Evolutionary conservation across 2,888 invertebrate genomes (phyloP), one percentile per base, ranked within the genome.

Genomic region (Alcis repandata): DNA sequence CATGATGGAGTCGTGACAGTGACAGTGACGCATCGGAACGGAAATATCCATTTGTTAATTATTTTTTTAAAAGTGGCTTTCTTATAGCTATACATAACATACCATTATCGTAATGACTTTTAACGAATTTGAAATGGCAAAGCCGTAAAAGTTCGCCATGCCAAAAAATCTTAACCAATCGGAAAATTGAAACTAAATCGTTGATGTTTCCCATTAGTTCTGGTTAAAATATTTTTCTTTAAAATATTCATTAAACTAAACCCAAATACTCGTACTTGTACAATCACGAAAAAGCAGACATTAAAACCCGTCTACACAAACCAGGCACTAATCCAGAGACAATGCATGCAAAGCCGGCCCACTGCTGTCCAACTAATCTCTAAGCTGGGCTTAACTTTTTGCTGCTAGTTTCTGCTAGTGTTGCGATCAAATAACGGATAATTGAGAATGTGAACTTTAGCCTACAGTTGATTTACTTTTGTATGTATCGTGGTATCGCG

Each of bases 241-340:
- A n/a, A n/a, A n/a, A n/a, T n/a, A n/a, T n/a, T n/a, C n/a, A n/a
- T n/a, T n/a, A n/a, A n/a, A n/a, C n/a, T n/a, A n/a, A n/a, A n/a
- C n/a, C n/a, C n/a, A n/a, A n/a, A n/a, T n/a, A n/a, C n/a, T n/a
- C 27, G 27, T 27, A 2, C 3, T 27, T 27, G 27, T 27, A 27
- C 3, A 27, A 27, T 27, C 17, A 41, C n/a, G 20, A 20, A 51
- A 51, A 51, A 43, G 20, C 36, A 41, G 53, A 6, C 40, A 41
- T 38, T 53, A 53, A 22, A 41, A 38, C 13, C 40, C 9, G 40
- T n/a, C 20, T 27, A 22, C 27, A 20, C 40, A 53, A 54, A 40
- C 54, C 61, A 56, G 22, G 49, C 56, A 41, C 54, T 62, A 62
- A 62, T 62, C 61, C 56, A 56, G 4, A 56, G 38, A 54, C 61